These are phyloP conservation scores for Callithrix jacchus DNA, from an alignment of 2,113 vertebrate genomes.

Conservation along the genomic window DNA sequence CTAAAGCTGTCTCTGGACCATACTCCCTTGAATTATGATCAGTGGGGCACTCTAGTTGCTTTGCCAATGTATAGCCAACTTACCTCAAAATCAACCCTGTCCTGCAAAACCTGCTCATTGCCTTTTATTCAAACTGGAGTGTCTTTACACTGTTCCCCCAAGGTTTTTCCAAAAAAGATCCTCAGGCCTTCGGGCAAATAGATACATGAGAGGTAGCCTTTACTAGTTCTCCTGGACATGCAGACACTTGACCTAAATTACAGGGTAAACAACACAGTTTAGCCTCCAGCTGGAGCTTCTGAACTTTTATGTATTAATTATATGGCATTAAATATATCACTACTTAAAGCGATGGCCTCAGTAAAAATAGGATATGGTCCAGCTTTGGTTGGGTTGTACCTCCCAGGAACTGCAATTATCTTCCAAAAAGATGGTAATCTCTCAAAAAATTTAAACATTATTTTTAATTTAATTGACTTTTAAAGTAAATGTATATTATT, in stretches of 20 bases:
- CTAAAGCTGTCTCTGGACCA: background rate
- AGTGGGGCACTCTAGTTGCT: background rate
- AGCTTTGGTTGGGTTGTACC: background rate
- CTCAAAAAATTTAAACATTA: background rate
- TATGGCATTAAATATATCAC: background rate
- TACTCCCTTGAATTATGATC: background rate
- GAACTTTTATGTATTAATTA: background rate
- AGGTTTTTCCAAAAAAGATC: background rate
- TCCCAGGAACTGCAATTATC: background rate
- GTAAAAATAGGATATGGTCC: background rate
- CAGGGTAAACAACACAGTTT: background rate
- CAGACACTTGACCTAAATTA: background rate
- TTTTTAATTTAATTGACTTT: slow-evolving; percentile 47
- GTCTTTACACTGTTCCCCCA: background rate
- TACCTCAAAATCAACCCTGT: background rate
- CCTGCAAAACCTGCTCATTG: background rate
- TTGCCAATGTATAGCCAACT: background rate
- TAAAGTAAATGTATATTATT: background rate
- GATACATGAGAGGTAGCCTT: background rate
- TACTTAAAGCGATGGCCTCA: background rate
- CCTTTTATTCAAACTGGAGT: background rate
- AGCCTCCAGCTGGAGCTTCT: background rate
- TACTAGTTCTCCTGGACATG: background rate
- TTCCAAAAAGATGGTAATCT: background rate
- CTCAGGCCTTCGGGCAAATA: background rate